Percentiles rank a stretch among this genome's conserved stretches.
Conservation (phyloP, 2,113 vertebrate species). For the Amphiprion ocellaris region DNA sequence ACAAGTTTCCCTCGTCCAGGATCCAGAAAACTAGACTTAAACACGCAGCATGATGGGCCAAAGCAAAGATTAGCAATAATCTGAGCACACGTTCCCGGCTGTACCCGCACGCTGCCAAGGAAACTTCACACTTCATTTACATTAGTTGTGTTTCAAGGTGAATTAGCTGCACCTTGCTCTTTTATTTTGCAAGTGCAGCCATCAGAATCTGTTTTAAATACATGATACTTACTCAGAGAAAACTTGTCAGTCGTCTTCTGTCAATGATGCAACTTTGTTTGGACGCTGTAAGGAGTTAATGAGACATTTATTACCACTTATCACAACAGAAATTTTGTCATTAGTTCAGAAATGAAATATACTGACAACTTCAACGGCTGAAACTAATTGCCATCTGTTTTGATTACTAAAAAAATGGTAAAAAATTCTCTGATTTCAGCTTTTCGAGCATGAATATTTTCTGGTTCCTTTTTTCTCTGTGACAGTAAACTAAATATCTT, state of each 20-base stretch:
- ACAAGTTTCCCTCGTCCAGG: conserved; percentile 4
- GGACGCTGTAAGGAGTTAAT: conserved; percentile 60
- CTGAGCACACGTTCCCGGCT: conserved; percentile 26
- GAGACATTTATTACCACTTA: neutral
- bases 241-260: conserved; percentile 64
- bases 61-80: conserved; percentile 43
- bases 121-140: conserved; percentile 53
- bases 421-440: too few species aligned
- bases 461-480: too few species aligned
- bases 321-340: too few species aligned
- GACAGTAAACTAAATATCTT: too few species aligned
- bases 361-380: neutral
- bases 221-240: conserved; percentile 68
- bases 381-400: neutral
- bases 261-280: conserved; percentile 72
- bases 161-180: conserved; percentile 2
- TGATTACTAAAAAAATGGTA: too few species aligned
- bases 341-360: neutral
- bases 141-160: conserved; percentile 47
- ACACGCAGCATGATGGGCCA: conserved; percentile 16
- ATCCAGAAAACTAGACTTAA: neutral
- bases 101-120: conserved; percentile 32
- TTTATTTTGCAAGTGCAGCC: neutral
- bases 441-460: too few species aligned
- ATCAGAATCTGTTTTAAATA: neutral